Evolutionary conservation across 2,113 vertebrate species (phyloP).

Genomic region (Bos indicus): DNA sequence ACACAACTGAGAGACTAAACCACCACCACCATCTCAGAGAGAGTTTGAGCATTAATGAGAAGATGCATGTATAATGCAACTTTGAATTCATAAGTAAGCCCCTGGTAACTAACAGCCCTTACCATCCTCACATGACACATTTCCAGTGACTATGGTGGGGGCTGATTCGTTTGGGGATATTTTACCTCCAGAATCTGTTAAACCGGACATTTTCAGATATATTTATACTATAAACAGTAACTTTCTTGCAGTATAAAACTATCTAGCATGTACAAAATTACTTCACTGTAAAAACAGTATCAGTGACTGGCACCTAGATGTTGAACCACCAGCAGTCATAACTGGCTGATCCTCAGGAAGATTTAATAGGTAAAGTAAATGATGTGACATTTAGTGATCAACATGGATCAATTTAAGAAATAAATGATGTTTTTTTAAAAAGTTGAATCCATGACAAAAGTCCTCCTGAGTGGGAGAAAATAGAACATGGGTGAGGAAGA

Average conservation of each 20-base stretch:
- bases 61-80: not conserved
- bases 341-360: not conserved
- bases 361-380: not conserved
- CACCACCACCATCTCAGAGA: not conserved
- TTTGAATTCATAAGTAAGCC: not conserved
- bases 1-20: not conserved
- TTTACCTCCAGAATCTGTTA: not conserved
- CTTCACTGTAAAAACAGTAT: not conserved
- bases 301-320: not conserved
- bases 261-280: not conserved
- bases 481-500: not conserved
- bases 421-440: not conserved
- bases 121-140: not conserved
- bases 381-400: not conserved
- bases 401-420: not conserved
- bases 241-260: not conserved
- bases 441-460: not conserved
- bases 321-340: not conserved
- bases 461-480: not conserved
- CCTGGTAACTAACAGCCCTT: not conserved
- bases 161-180: not conserved
- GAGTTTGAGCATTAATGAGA: not conserved
- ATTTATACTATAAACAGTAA: not conserved
- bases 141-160: not conserved
- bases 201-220: conserved; percentile 3